phyloP scores from a whole-genome alignment of 2,797 vertebrate species.

The Eupleurogrammus muticus region DNA sequence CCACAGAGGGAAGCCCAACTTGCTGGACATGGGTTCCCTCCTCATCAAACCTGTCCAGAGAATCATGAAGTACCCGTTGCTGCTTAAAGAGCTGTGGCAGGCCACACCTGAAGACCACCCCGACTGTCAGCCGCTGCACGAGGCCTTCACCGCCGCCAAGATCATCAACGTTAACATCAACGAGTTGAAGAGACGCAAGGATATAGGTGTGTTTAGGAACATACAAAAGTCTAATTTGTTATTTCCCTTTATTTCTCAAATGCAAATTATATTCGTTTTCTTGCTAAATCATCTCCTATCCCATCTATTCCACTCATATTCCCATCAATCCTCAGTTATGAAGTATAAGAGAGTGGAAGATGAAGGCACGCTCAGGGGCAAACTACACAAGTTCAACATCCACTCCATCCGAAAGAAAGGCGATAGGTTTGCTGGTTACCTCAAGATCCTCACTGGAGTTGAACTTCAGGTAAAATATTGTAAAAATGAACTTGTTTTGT shows the following conservation, averaged over 20 bases:
- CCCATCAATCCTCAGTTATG: conserved; percentile 84
- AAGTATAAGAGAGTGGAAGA: conserved; percentile 96
- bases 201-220: conserved; percentile 87
- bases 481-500: no score
- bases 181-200: conserved; percentile 95
- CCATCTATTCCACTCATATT: not conserved
- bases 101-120: conserved; percentile 92
- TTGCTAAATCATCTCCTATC: not conserved
- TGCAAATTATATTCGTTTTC: not conserved
- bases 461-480: conserved; percentile 90
- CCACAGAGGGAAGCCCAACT: conserved; percentile 90
- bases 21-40: conserved; percentile 95
- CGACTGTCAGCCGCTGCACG: conserved; percentile 85
- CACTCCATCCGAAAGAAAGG: conserved; percentile 98
- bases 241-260: not conserved
- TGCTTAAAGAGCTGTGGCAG: conserved; percentile 91
- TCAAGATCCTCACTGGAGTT: conserved; percentile 93
- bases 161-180: conserved; percentile 95
- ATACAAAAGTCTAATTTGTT: not conserved
- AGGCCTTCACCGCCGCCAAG: conserved; percentile 88
- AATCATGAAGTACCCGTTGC: conserved; percentile 96
- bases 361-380: conserved; percentile 92
- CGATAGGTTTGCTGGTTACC: conserved; percentile 93
- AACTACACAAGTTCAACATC: conserved; percentile 93
- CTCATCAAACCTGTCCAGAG: conserved; percentile 97